Evolutionary conservation across 35 echinoderm and acorn worm species (phyloP).

Genomic region (Acanthaster planci): DNA sequence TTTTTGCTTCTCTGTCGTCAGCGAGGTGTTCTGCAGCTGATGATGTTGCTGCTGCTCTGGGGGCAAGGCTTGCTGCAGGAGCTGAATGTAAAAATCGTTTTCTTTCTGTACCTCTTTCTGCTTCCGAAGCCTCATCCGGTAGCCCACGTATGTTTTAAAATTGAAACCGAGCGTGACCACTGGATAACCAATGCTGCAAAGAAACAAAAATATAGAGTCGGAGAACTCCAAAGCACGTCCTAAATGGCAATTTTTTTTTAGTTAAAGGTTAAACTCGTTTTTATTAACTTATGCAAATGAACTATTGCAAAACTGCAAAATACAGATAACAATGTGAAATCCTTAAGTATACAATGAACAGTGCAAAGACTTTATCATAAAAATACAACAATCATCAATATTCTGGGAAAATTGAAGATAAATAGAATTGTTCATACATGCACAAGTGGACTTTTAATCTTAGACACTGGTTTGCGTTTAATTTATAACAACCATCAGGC

Average conservation of each 20-base stretch:
- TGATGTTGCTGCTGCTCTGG: constrained; percentile 65
- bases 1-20: constrained; percentile 81
- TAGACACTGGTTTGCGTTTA: too few relatives aligned
- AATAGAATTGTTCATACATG: too few relatives aligned
- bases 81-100: constrained; percentile 99
- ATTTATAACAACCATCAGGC: too few relatives aligned
- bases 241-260: background rate
- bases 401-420: too few relatives aligned
- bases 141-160: constrained; percentile 98
- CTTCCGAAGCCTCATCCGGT: constrained; percentile 97
- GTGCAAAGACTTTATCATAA: too few relatives aligned
- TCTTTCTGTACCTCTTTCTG: constrained; percentile 99
- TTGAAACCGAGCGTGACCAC: constrained; percentile 95
- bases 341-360: too few relatives aligned
- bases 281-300: too few relatives aligned
- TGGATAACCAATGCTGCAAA: constrained; percentile 94
- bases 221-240: background rate
- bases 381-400: too few relatives aligned
- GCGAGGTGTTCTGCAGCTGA: constrained; percentile 24
- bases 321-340: too few relatives aligned
- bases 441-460: too few relatives aligned
- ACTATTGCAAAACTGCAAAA: too few relatives aligned
- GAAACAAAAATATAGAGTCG: background rate
- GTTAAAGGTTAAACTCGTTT: too few relatives aligned
- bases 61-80: constrained; percentile 96